Evolutionary conservation across 30 jellyfish, hydroid and myxozoan genomes (phyloP), one percentile per base, ranked within the genome.

Genomic region (Nemopilema nomurai): DNA sequence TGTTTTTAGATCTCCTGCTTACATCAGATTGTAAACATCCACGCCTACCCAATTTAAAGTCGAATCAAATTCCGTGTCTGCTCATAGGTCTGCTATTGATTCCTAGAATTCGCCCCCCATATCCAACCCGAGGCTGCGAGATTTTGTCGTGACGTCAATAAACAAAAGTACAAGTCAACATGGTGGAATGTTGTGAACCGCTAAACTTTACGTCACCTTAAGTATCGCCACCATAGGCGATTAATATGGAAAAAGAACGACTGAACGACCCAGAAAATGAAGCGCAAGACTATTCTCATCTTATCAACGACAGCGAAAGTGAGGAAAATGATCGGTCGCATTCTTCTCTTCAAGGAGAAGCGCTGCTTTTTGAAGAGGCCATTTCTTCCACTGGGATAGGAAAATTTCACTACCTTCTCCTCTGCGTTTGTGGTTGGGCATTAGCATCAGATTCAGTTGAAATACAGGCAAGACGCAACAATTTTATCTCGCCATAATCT

Each of bases 401-500:
- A 51, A 26, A 63, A 7, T 92, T 86, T 77, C 96, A 92, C 28
- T 33, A 51, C n/a, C 18, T 78, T 18, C 71, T 92, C 24, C 85
- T 92, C 53, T 92, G 91, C 30, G 77, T 92, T 30, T 92, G 98
- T 87, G 98, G 98, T n/a, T 92, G 98, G 98, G 98, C 98, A 49
- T 65, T 92, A 24, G 98, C 98, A 21, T 92, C 98, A 41, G 98
- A 92, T 79, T 92, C 98, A 0, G 96, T 82, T 6, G 98, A 92
- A 63, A 77, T 92, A 22, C 98, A 92, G 90, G 98, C 87, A 63
- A 32, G 69, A 28, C 13, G 24, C 17, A n/a, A n/a, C n/a, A n/a
- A n/a, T n/a, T n/a, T n/a, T n/a, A n/a, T n/a, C n/a, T n/a, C n/a
- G n/a, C n/a, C n/a, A n/a, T n/a, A n/a, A n/a, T n/a, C n/a, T n/a